phyloP scores from a whole-genome alignment of 2,888 invertebrate genomes.

The Diploptera punctata region DNA sequence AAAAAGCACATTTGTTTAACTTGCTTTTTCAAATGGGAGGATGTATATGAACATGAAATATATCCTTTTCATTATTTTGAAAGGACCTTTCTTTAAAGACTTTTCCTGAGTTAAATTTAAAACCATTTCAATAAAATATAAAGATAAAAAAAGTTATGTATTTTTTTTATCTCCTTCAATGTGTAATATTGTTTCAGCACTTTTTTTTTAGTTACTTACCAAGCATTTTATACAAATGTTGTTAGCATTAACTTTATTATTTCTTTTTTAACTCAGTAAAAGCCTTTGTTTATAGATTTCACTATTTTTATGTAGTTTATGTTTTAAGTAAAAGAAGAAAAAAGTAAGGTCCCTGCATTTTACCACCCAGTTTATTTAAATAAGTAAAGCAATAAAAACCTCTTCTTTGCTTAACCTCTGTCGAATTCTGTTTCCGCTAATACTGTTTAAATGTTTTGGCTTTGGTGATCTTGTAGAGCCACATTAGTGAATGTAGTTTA shows the following conservation, averaged over 20 bases:
- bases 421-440: conserved; percentile 27
- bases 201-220: too few relatives aligned
- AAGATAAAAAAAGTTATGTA: background rate
- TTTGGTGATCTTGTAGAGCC: conserved; percentile 22
- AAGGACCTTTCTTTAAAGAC: conserved; percentile 32
- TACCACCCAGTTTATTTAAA: conserved; percentile 20
- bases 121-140: background rate
- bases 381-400: conserved; percentile 18
- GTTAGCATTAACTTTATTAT: too few relatives aligned
- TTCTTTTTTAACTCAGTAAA: conserved; percentile 29
- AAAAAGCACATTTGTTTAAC: background rate
- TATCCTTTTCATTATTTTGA: conserved; percentile 13
- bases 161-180: background rate
- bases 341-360: conserved; percentile 33
- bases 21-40: background rate
- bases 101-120: conserved; percentile 35
- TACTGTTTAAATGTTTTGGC: conserved; percentile 25
- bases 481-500: conserved; percentile 24
- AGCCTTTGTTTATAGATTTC: conserved; percentile 30
- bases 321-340: conserved; percentile 28
- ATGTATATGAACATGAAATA: background rate
- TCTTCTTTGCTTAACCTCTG: conserved; percentile 24
- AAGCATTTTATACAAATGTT: too few relatives aligned
- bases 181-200: too few relatives aligned
- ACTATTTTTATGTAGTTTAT: conserved; percentile 29